Conservation (phyloP, 2,888 invertebrate genomes). For the Panzeria rudis region DNA sequence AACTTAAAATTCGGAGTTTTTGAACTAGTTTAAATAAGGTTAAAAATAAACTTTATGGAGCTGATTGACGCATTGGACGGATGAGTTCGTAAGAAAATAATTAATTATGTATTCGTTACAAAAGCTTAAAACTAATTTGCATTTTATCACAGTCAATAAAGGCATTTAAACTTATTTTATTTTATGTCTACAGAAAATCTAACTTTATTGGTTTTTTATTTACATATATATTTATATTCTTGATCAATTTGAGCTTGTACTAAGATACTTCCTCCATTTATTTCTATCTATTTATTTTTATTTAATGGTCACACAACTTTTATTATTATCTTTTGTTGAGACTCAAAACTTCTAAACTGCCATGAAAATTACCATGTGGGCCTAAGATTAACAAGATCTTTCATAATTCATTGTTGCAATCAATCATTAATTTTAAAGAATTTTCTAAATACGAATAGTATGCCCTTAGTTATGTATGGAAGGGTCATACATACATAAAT, state of each 20-base stretch:
- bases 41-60: not conserved
- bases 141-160: conserved; percentile 33
- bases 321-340: not conserved
- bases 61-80: not conserved
- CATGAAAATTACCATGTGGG: not conserved
- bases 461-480: too few species aligned
- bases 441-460: not conserved
- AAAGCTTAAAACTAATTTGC: conserved; percentile 29
- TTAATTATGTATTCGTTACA: conserved; percentile 46
- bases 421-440: not conserved
- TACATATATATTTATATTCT: not conserved
- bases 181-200: not conserved
- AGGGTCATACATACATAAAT: too few species aligned
- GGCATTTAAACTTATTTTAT: conserved; percentile 1
- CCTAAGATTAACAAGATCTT: not conserved
- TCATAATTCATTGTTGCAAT: not conserved
- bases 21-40: not conserved
- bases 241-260: not conserved
- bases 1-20: not conserved
- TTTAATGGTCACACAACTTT: not conserved
- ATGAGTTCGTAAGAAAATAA: conserved; percentile 2
- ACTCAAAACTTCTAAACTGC: too few species aligned
- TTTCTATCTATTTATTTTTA: not conserved
- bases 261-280: not conserved
- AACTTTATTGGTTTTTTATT: not conserved